phyloP scores from a whole-genome alignment of 2,888 invertebrate genomes.

The Rhorus exstirpatorius region DNA sequence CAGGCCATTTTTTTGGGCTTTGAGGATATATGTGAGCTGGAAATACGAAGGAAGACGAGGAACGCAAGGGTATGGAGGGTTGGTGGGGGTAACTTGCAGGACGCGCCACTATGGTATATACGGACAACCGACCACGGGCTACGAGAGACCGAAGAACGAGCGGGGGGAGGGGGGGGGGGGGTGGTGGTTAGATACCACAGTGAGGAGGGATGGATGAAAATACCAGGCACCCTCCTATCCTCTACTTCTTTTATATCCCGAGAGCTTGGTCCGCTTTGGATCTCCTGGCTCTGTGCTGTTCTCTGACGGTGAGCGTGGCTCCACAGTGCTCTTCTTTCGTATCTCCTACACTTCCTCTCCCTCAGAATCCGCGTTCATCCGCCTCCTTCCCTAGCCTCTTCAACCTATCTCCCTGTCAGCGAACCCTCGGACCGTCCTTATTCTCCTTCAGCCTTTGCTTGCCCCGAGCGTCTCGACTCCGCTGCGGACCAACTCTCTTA shows the following conservation, averaged over 20 bases:
- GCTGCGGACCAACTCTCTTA: conserved; percentile 82
- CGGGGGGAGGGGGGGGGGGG: conserved; percentile 49
- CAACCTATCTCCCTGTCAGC: conserved; percentile 72
- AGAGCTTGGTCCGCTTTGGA: conserved; percentile 81
- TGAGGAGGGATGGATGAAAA: conserved; percentile 78
- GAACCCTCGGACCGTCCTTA: conserved; percentile 79
- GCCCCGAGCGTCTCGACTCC: conserved; percentile 73
- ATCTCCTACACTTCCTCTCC: conserved; percentile 57
- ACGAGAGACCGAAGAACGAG: conserved; percentile 55
- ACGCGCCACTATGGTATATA: conserved; percentile 53
- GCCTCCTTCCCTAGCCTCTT: conserved; percentile 49
- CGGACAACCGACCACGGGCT: conserved; percentile 65
- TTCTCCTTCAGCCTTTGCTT: conserved; percentile 81
- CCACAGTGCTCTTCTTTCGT: conserved; percentile 58
- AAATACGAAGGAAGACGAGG: conserved; percentile 43
- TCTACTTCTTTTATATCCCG: conserved; percentile 81
- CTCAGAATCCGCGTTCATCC: conserved; percentile 54
- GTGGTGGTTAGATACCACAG: conserved; percentile 60
- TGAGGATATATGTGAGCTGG: conserved; percentile 52
- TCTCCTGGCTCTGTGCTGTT: conserved; percentile 70
- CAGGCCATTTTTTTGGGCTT: conserved; percentile 47
- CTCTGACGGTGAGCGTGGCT: conserved; percentile 66
- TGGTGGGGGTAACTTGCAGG: conserved; percentile 49
- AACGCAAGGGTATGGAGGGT: conserved; percentile 58
- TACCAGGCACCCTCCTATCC: conserved; percentile 76